Evolutionary conservation across 2,797 vertebrate genomes (phyloP), one percentile per base, ranked within the genome.

Genomic region (Rhinogobio ventralis): DNA sequence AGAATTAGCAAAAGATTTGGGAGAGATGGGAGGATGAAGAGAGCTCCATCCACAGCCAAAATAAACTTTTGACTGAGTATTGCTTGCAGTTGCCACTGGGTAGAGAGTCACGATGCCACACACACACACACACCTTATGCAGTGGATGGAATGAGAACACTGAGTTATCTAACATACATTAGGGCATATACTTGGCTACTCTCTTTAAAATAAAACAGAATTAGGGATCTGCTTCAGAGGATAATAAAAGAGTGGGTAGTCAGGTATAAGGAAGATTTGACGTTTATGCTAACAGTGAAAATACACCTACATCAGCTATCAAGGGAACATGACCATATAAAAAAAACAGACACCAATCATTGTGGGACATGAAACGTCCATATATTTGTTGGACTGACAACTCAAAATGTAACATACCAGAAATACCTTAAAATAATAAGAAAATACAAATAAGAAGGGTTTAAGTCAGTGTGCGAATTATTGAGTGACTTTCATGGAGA

Each of bases 371-470:
- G 9, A 49, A 19, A 55, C 9, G n/a, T 81, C 33, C 51, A 81
- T 71, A 69, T 81, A 69, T 81, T 69, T 69, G 49, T 69, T 80
- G 66, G 10, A 69, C 23, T 69, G 64, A 80, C 23, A 69, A 39
- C 30, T 45, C 25, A 46, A 30, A 66, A 64, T 46, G 13, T 10
- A 55, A 71, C 64, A 57, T 3, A 68, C 30, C 23, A 60, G 15
- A 45, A 62, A 64, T 11, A 77, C 55, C 33, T 77, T 42, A 30
- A 73, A 30, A 51, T 60, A 11, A 60, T 60, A 25, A 60, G 20
- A 11, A 25, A 60, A 51, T 45, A 15, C 15, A 57, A 14, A 15
- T 1, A n/a, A 36, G 5, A 55, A 17, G 20, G 33, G 20, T n/a
- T 55, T 75, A 53, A 42, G 53, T 77, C 64, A 28, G 36, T 36